These are phyloP conservation scores for Neodon shergylaensis DNA, from an alignment of 2,113 vertebrate species.

Conservation along the genomic window DNA sequence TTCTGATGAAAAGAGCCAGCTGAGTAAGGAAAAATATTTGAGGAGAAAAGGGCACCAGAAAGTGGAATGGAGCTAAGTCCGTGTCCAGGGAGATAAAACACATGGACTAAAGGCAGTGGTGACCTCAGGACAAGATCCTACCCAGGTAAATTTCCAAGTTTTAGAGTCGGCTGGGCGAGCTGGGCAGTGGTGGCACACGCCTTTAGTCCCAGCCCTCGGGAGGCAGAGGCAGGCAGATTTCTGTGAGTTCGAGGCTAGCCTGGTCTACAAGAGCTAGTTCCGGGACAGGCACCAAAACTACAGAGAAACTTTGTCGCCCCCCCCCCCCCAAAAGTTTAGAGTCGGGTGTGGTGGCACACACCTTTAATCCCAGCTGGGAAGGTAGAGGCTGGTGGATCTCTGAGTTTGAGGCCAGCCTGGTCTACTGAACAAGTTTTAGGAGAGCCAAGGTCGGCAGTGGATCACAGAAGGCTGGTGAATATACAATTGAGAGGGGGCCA, in stretches of 20 bases:
- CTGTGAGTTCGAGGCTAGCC: not conserved
- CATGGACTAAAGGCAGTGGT: not conserved
- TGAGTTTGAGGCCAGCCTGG: not conserved
- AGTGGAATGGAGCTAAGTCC: not conserved
- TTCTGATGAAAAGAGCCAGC: not conserved
- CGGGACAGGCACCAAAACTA: too few species aligned
- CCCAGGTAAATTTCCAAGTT: not conserved
- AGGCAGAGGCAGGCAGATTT: not conserved
- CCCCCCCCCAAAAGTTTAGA: not conserved
- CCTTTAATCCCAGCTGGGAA: not conserved
- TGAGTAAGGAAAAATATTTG: not conserved
- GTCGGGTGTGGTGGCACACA: not conserved
- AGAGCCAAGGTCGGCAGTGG: not conserved
- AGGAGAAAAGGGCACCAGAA: not conserved
- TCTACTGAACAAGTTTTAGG: not conserved
- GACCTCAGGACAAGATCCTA: not conserved
- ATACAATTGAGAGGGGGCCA: not conserved
- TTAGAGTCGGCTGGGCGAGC: not conserved
- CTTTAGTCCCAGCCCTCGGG: not conserved
- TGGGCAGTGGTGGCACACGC: accelerated
- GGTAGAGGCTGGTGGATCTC: not conserved
- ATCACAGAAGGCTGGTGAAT: not conserved
- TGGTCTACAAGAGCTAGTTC: not conserved
- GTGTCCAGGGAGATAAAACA: not conserved
- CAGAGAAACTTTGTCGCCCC: too few species aligned